phyloP scores from a whole-genome alignment of 2,888 invertebrate species.

The Automeris io region DNA sequence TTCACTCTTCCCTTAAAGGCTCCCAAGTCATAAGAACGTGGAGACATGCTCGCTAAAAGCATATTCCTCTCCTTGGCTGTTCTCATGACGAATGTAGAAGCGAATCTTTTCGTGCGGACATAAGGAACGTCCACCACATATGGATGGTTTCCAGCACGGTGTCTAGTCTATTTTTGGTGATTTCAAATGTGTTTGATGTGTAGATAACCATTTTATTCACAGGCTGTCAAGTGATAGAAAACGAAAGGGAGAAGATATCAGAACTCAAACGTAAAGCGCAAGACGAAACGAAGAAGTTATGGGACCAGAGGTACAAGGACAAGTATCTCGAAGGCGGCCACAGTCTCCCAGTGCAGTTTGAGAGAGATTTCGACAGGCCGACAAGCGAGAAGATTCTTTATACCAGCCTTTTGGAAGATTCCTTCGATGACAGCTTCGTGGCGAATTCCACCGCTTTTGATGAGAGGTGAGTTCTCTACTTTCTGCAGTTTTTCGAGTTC shows the following conservation, averaged over 20 bases:
- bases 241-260: conserved; percentile 90
- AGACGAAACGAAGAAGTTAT: conserved; percentile 92
- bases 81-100: too few species aligned
- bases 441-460: conserved; percentile 53
- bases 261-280: conserved; percentile 91
- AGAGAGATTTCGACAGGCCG: conserved; percentile 17
- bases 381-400: conserved; percentile 1
- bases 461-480: conserved; percentile 48
- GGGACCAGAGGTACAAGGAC: conserved; percentile 78
- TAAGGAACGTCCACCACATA: too few species aligned
- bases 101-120: too few species aligned
- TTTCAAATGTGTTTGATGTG: too few species aligned
- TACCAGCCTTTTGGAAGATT: conserved; percentile 30
- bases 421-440: conserved; percentile 47
- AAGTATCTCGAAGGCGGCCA: conserved; percentile 6
- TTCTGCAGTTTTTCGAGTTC: not conserved
- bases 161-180: too few species aligned
- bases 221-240: conserved; percentile 95
- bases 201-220: too few species aligned
- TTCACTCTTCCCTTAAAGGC: too few species aligned
- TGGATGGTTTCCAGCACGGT: too few species aligned
- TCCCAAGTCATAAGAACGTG: too few species aligned
- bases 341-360: not conserved
- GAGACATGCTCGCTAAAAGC: too few species aligned
- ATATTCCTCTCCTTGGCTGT: too few species aligned